phyloP scores from a whole-genome alignment of 2,113 vertebrate species.

The Emydura subglobosa region DNA sequence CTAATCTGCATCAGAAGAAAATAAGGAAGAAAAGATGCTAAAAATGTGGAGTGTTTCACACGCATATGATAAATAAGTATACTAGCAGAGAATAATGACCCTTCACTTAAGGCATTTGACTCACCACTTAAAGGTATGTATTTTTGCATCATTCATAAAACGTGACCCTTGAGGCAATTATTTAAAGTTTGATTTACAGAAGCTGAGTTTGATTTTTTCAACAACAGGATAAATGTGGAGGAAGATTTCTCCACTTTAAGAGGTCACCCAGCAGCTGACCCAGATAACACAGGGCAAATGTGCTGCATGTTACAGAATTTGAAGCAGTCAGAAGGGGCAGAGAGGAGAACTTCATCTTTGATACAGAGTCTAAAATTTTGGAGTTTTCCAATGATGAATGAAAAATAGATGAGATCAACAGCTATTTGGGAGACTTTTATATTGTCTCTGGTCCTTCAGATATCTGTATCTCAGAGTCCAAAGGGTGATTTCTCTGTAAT shows the following conservation, averaged over 20 bases:
- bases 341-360: slow-evolving; percentile 29
- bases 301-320: slow-evolving; percentile 44
- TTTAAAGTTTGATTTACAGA: slow-evolving; percentile 72
- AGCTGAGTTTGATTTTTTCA: slow-evolving; percentile 65
- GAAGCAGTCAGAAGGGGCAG: slow-evolving; percentile 42
- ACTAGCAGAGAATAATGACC: slow-evolving; percentile 50
- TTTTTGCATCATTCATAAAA: slow-evolving; percentile 63
- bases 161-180: slow-evolving; percentile 64
- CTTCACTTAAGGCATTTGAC: slow-evolving; percentile 55
- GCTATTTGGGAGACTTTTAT: neutral
- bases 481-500: slow-evolving; percentile 27
- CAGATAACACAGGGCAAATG: slow-evolving; percentile 31
- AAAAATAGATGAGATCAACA: slow-evolving; percentile 32
- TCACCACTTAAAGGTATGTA: slow-evolving; percentile 65
- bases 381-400: slow-evolving; percentile 28
- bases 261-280: slow-evolving; percentile 59
- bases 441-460: neutral
- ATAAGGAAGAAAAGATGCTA: slow-evolving; percentile 26
- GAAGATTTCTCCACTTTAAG: slow-evolving; percentile 42
- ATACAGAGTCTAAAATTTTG: slow-evolving; percentile 47
- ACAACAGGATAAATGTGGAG: slow-evolving; percentile 54
- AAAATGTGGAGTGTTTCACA: slow-evolving; percentile 53
- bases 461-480: neutral
- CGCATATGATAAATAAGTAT: slow-evolving; percentile 44
- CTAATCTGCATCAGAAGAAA: slow-evolving; percentile 38